Conservation (phyloP, 2,888 invertebrate species). For the Drosophila mulleri region DNA sequence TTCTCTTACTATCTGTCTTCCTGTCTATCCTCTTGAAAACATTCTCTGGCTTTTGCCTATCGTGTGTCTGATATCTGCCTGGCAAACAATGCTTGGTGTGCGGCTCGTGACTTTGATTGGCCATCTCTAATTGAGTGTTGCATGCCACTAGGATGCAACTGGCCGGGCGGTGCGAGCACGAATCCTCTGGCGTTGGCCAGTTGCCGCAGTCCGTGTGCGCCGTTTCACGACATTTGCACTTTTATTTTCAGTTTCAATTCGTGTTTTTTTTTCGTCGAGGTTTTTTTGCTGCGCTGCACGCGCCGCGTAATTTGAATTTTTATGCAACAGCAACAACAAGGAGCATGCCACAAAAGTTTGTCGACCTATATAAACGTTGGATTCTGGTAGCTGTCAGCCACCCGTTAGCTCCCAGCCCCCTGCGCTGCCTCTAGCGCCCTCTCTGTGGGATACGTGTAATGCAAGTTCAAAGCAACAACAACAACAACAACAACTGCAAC, state of each 20-base stretch:
- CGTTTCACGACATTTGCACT: slow-evolving; percentile 70
- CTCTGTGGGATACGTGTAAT: slow-evolving; percentile 72
- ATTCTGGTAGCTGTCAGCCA: slow-evolving; percentile 49
- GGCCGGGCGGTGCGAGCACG: slow-evolving; percentile 6
- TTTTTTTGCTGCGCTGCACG: slow-evolving; percentile 49
- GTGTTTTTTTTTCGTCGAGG: not conserved
- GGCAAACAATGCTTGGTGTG: not conserved
- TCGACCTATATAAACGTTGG: slow-evolving; percentile 77
- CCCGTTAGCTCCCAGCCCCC: not conserved
- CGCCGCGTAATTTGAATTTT: slow-evolving; percentile 80
- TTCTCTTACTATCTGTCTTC: not conserved
- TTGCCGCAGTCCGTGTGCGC: slow-evolving; percentile 26
- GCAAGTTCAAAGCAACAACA: slow-evolving; percentile 72
- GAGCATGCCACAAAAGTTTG: slow-evolving; percentile 77
- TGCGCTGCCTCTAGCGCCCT: not conserved
- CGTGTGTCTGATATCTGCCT: not conserved
- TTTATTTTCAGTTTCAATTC: slow-evolving; percentile 69
- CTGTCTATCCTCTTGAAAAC: not conserved
- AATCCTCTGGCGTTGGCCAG: slow-evolving; percentile 3
- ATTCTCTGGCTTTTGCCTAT: not conserved
- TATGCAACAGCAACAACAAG: slow-evolving; percentile 65
- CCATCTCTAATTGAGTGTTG: slow-evolving; percentile 29
- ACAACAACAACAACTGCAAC: slow-evolving; percentile 56
- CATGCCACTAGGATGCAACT: slow-evolving; percentile 13
- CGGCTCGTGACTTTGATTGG: slow-evolving; percentile 26